These are phyloP conservation scores for Drymonia ruficornis DNA, from an alignment of 2,888 invertebrate species.

Conservation along the genomic window DNA sequence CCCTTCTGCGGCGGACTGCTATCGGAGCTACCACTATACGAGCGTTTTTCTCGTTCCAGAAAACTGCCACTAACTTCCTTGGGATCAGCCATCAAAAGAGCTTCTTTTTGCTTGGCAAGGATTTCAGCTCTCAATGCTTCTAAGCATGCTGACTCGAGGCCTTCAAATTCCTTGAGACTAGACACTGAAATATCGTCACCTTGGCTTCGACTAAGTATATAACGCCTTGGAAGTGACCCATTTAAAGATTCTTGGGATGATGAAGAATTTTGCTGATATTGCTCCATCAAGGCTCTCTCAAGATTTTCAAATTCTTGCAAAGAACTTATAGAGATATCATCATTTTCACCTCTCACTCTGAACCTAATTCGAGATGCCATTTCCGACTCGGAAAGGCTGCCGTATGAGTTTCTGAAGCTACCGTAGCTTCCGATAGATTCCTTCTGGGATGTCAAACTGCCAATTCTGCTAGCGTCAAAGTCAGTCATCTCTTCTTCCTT, in stretches of 20 bases:
- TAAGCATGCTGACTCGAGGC: conserved; percentile 93
- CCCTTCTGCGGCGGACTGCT: conserved; percentile 84
- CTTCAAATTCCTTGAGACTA: conserved; percentile 96
- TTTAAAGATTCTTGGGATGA: conserved; percentile 95
- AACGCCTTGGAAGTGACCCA: conserved; percentile 91
- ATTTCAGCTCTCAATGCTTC: conserved; percentile 93
- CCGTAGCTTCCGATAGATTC: conserved; percentile 92
- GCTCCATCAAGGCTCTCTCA: conserved; percentile 94
- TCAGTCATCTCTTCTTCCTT: conserved; percentile 96
- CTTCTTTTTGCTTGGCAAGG: conserved; percentile 94
- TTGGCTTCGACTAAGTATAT: conserved; percentile 88
- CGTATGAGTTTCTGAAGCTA: conserved; percentile 94
- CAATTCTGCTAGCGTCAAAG: conserved; percentile 91
- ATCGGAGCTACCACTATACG: conserved; percentile 85
- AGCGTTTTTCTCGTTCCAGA: conserved; percentile 79
- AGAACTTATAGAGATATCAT: conserved; percentile 96
- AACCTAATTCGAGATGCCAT: conserved; percentile 93
- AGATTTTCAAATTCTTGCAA: conserved; percentile 97
- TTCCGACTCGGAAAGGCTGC: conserved; percentile 97
- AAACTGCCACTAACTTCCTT: conserved; percentile 78
- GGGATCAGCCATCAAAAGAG: conserved; percentile 87
- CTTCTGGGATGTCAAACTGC: conserved; percentile 91
- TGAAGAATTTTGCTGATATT: conserved; percentile 88
- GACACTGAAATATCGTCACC: conserved; percentile 94
- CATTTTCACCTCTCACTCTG: conserved; percentile 94